These are phyloP conservation scores for Campaea margaritaria DNA, from an alignment of 2,888 invertebrate species.

Conservation along the genomic window DNA sequence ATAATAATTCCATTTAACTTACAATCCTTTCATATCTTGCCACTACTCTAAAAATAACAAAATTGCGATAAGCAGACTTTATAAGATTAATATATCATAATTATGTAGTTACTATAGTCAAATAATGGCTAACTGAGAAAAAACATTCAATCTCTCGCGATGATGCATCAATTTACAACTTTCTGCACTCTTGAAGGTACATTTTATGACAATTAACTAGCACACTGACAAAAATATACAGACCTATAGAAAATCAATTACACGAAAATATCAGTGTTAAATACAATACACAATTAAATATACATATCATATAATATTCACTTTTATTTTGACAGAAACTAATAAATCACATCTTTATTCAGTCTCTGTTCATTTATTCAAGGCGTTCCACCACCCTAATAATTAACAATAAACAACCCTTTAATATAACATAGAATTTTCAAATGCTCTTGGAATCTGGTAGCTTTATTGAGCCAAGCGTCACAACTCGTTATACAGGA, in stretches of 20 bases:
- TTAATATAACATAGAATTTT: slow-evolving; percentile 26
- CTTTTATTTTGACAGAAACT: slow-evolving; percentile 23
- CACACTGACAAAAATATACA: slow-evolving; percentile 16
- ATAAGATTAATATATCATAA: slow-evolving; percentile 9
- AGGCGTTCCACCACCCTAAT: slow-evolving; percentile 21
- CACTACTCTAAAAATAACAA: slow-evolving; percentile 43
- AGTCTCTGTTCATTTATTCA: slow-evolving; percentile 36
- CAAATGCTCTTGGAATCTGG: slow-evolving; percentile 27
- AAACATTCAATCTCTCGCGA: slow-evolving; percentile 8
- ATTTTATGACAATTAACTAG: slow-evolving; percentile 21
- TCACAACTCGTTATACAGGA: slow-evolving; percentile 8
- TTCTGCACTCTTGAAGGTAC: slow-evolving; percentile 9
- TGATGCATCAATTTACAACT: slow-evolving; percentile 18
- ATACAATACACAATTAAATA: slow-evolving; percentile 22
- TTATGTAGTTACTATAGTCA: not conserved
- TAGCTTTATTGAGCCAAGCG: slow-evolving; percentile 16
- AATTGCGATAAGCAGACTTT: slow-evolving; percentile 21
- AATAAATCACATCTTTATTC: slow-evolving; percentile 33
- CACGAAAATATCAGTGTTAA: slow-evolving; percentile 17
- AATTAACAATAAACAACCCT: slow-evolving; percentile 12
- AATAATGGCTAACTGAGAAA: slow-evolving; percentile 12
- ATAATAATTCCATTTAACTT: slow-evolving; percentile 73
- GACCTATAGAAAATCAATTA: slow-evolving; percentile 13
- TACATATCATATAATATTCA: slow-evolving; percentile 1
- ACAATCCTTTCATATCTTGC: slow-evolving; percentile 56